Base-by-base conservation (phyloP, 2,113 vertebrate species). In the Gavialis gangeticus region DNA sequence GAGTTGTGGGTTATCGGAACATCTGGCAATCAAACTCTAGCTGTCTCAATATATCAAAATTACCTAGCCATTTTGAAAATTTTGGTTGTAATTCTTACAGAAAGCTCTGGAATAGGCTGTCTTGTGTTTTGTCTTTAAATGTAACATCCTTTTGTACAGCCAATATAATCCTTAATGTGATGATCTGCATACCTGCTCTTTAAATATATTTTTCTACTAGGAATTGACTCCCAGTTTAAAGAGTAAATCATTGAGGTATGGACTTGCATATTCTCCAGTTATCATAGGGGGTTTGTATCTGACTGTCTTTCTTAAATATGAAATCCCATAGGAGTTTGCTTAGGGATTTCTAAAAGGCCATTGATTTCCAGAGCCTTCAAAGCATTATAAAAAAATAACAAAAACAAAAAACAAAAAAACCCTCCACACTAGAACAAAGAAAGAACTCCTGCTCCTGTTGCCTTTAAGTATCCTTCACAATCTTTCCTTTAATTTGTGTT, bases 261-360 rank as follows among this genome's bases (percentile, higher is more conserved):
- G 75, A 95, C 94, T 94, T 95, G 16, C n/a, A 81, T 79, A 92
- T 95, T 97, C 80, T 86, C 82, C 84, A 95, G 2, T 93, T 96
- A 89, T 89, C 54, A 60, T 46, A 56, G 76, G 64, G 92, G 67
- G 63, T 87, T 95, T 90, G 94, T 87, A 84, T 95, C 78, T 96
- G 92, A 95, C 91, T 95, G 12, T 54, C 64, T 80, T 88, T 95
- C 92, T 88, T 62, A 87, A 82, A 64, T 89, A 27, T 34, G 76
- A 54, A 58, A 60, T 86, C 30, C 27, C 14, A 76, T 62, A 21
- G 58, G 2, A 96, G 82, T 89, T 89, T 93, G 57, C 58, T 78
- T 25, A 64, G 64, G 66, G 30, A 90, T 10, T 73, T 93, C 64
- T 10, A 82, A 94, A 91, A 87, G 18, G 1, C 9, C 64, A 71